Conservation (phyloP, 2,797 vertebrate species). For the Amblyraja radiata region DNA sequence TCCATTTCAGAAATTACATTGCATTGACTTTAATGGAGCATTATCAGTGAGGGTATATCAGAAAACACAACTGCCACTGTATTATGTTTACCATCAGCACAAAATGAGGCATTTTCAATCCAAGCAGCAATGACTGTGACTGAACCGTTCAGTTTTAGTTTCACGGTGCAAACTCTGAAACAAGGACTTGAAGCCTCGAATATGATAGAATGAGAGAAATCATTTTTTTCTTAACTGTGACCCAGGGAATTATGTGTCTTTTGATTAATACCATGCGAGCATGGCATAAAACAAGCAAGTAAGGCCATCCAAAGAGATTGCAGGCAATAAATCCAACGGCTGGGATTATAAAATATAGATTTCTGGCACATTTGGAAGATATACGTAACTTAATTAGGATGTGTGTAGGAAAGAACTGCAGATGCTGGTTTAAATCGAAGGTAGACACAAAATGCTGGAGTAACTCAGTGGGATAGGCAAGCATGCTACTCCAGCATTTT, state of each 20-base stretch:
- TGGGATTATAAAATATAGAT: slow-evolving; percentile 3
- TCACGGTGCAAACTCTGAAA: neutral
- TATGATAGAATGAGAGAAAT: neutral
- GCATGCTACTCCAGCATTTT: too few relatives aligned
- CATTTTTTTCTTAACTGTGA: neutral
- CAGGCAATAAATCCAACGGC: neutral
- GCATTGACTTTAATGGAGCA: too few relatives aligned
- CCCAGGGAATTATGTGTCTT: neutral
- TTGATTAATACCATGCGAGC: slow-evolving; percentile 4
- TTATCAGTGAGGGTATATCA: too few relatives aligned
- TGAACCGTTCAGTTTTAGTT: neutral
- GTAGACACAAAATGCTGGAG: too few relatives aligned
- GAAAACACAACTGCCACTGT: too few relatives aligned
- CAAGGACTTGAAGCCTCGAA: neutral
- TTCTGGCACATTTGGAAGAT: neutral
- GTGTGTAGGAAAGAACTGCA: too few relatives aligned
- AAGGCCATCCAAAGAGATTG: neutral
- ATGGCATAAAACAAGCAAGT: neutral
- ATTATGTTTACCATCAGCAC: too few relatives aligned
- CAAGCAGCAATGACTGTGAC: too few relatives aligned
- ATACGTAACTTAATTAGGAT: neutral
- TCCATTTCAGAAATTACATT: too few relatives aligned
- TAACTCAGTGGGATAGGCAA: too few relatives aligned
- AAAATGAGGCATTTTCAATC: too few relatives aligned
- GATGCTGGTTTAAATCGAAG: too few relatives aligned